Base-by-base conservation (phyloP, 1,140 invertebrate genomes). In the Drosophila pallidifrons region DNA sequence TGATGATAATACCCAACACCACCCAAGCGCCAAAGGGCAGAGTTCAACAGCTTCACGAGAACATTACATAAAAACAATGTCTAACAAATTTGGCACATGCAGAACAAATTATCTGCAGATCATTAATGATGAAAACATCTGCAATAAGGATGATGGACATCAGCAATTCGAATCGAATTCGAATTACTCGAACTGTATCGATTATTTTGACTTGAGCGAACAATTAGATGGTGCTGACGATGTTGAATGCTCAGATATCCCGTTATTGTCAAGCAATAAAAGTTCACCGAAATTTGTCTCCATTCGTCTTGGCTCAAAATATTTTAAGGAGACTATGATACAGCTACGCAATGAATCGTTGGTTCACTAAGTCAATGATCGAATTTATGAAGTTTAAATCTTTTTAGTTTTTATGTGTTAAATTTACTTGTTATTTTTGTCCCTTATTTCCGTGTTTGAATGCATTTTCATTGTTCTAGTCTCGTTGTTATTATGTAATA, bases 151-250 rank as follows among this genome's bases (percentile, higher is more conserved):
- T 10, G 16, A 49, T 54, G 13, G 35, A 1, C 30, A 54, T 15
- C 4, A 35, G 11, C 28, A 54, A 15, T 15, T 54, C 35, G 35
- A 38, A 38, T 38, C 35, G n/a, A 38, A 59, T n/a, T 45, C 47
- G 5, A 10, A 64, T 28, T 30, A 25, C 8, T 7, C 25, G 30
- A 67, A 75, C 38, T 75, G 64, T 28, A 63, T 77, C 35, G 65
- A 77, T 13, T 77, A 75, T 20, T 7, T 77, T 3, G 69, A 75
- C 30, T 10, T 77, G 8, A 75, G 60, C 55, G 6, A 28, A 10
- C 41, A 45, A 3, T 5, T 63, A 5, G 65, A 69, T 8, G n/a
- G 35, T 38, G 8, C 59, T 1, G 57, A 67, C 51, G 71, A 63
- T 11, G 59, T 8, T 32, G 58, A 64, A 49, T 32, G 52, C 59